Percentiles rank a stretch among this genome's conserved stretches.
Evolutionary conservation across 2,113 vertebrate species (phyloP).

Genomic region (Oxyruncus cristatus): DNA sequence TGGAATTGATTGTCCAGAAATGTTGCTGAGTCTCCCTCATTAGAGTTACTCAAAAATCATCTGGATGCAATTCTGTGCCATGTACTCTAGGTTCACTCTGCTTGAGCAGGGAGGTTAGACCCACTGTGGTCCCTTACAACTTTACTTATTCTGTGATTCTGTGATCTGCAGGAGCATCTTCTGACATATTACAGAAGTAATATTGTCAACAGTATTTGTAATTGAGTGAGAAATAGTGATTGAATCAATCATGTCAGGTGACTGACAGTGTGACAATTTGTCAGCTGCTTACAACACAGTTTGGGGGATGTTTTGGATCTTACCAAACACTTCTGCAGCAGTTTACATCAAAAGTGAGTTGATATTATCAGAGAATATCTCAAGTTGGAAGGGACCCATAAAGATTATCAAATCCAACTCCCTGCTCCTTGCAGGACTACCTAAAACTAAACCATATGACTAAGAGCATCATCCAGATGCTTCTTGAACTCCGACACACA

Average conservation of each 20-base stretch:
- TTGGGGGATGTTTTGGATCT: background rate
- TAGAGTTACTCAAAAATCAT: background rate
- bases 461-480: background rate
- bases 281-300: background rate
- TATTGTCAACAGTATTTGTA: background rate
- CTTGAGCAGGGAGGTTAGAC: background rate
- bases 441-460: background rate
- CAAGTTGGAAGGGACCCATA: background rate
- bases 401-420: background rate
- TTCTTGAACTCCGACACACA: background rate
- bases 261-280: background rate
- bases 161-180: background rate
- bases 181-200: background rate
- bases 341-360: background rate
- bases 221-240: background rate
- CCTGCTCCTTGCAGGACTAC: background rate
- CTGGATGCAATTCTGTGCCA: background rate
- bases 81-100: background rate
- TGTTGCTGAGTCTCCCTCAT: accelerated
- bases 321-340: background rate
- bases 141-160: background rate
- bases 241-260: background rate
- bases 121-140: background rate
- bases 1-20: background rate
- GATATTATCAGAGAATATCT: background rate